Conservation (phyloP, 23 tunicate species). For the Pegea sp. region DNA sequence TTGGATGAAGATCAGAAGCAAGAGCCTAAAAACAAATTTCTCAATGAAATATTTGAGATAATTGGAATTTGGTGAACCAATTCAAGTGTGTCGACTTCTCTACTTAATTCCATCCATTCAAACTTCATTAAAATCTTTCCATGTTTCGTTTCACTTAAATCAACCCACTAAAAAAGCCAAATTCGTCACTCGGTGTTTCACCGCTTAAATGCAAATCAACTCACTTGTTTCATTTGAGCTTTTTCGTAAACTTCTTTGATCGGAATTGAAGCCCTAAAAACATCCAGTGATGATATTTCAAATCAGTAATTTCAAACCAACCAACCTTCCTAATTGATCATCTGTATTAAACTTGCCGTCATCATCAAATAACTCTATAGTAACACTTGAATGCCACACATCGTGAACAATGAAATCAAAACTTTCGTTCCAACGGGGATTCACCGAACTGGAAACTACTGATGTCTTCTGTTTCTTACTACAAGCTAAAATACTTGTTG, state of each 20-base stretch:
- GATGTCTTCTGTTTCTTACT: too few relatives aligned
- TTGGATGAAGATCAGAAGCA: too few relatives aligned
- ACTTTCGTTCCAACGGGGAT: conserved; percentile 66
- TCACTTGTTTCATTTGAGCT: conserved; percentile 40
- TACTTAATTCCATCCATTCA: conserved; percentile 53
- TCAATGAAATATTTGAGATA: too few relatives aligned
- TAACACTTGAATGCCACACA: conserved; percentile 13
- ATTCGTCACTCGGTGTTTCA: neutral
- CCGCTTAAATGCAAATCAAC: conserved; percentile 1
- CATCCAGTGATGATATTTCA: too few relatives aligned
- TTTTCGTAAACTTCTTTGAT: conserved; percentile 13
- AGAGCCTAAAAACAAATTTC: too few relatives aligned
- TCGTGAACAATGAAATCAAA: conserved; percentile 33
- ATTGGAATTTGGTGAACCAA: too few relatives aligned
- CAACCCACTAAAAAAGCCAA: conserved; percentile 31
- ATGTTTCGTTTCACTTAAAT: conserved; percentile 12
- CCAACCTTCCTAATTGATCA: conserved; percentile 51
- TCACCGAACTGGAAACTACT: conserved; percentile 17
- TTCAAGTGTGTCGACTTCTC: too few relatives aligned
- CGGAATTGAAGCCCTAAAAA: conserved; percentile 39
- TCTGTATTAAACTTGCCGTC: conserved; percentile 52
- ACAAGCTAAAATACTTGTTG: too few relatives aligned
- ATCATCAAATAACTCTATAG: conserved; percentile 44
- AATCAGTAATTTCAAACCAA: neutral
- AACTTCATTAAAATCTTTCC: conserved; percentile 37